Evolutionary conservation across 2,113 vertebrate species (phyloP), one percentile per base, ranked within the genome.

Genomic region (Leptobrachium leishanense): DNA sequence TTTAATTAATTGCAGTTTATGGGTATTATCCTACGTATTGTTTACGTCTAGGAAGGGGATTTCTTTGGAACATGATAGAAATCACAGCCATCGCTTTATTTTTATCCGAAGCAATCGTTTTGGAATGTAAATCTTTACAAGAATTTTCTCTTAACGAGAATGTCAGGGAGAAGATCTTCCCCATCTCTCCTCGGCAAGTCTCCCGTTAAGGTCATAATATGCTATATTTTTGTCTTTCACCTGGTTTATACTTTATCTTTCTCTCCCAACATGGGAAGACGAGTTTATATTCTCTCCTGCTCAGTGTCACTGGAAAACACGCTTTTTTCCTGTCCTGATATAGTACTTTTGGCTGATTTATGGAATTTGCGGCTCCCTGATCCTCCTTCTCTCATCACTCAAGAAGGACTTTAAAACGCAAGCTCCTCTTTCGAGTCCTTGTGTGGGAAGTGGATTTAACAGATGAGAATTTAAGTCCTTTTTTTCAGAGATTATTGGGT

Each of bases 61-160:
- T 50, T 50, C 46, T 50, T 50, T 50, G 46, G 46, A 50, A 50
- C 4, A 50, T 8, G 46, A 31, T 50, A 8, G 46, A 50, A 8
- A 50, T 50, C 8, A 8, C 8, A 8, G 46, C 46, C 4, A 50
- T 8, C 8, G 46, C 8, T 50, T 50, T 4, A 50, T 9, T 40
- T 67, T 43, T 53, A 13, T 75, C 55, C 39, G 43, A 43, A 44
- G 43, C 57, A 70, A 75, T 42, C 9, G 43, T 39, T 43, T 15
- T 66, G 80, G 74, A 81, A 81, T 76, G 43, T 40, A 43, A 81
- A 81, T 55, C 80, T 72, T 55, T 43, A 65, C 66, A 81, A 71
- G 66, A 75, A 75, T 81, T 75, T 41, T n/a, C 62, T 64, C 68
- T 67, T 63, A 43, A 50, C 12, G 20, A 68, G 64, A n/a, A 41